Conservation (phyloP, 2,888 invertebrate genomes). For the Clusia tigrina region DNA sequence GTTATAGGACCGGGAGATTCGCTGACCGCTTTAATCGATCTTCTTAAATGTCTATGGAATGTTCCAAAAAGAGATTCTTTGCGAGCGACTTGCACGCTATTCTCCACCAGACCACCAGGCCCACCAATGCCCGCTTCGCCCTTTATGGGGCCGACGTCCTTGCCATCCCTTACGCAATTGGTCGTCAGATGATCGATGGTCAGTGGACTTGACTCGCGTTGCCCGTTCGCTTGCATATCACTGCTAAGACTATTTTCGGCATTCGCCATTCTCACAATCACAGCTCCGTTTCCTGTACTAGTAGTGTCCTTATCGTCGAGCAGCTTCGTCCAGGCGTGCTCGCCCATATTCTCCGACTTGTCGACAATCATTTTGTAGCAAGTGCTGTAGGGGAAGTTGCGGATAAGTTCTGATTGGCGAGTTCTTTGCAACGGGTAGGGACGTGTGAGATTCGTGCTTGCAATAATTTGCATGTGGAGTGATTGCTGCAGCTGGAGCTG, state of each 20-base stretch:
- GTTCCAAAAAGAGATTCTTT: constrained; percentile 63
- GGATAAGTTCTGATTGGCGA: neutral
- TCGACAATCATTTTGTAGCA: constrained; percentile 64
- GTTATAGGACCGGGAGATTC: constrained; percentile 64
- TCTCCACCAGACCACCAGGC: constrained; percentile 37
- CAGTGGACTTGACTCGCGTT: constrained; percentile 51
- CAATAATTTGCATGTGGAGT: neutral
- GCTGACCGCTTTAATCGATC: constrained; percentile 64
- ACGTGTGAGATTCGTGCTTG: neutral
- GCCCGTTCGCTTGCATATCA: constrained; percentile 36
- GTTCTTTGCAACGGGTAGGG: neutral
- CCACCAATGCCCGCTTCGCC: constrained; percentile 28
- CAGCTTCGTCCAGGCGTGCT: constrained; percentile 63
- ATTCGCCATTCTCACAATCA: constrained; percentile 52
- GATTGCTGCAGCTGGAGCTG: too few relatives aligned
- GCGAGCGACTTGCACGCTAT: constrained; percentile 48
- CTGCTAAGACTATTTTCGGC: constrained; percentile 36
- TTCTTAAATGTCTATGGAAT: constrained; percentile 62
- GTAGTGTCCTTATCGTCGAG: constrained; percentile 56
- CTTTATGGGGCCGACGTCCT: too few relatives aligned
- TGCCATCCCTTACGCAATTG: constrained; percentile 15
- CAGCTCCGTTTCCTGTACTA: constrained; percentile 42
- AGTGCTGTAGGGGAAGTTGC: too few relatives aligned
- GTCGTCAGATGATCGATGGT: constrained; percentile 43
- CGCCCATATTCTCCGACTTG: constrained; percentile 55